Base-by-base conservation (phyloP, 2,113 vertebrate genomes). In the Apeltes quadracus region DNA sequence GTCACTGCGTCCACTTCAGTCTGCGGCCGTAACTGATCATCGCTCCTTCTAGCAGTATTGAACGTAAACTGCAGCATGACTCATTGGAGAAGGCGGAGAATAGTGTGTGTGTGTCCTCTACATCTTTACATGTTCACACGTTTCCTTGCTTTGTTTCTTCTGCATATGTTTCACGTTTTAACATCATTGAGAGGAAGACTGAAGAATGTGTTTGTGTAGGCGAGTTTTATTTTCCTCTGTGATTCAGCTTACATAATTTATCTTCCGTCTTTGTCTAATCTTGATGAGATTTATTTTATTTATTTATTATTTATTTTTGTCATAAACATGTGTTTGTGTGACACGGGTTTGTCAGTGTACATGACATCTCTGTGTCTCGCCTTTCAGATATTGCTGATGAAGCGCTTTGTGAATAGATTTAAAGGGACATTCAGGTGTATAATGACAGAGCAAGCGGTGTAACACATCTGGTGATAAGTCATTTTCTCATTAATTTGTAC, bases 181-280 rank as follows among this genome's bases (percentile, higher is more conserved):
- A 59, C 25, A 63, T 59, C 39, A 46, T 15, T 55, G 18, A 56
- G 34, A 64, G 18, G 46, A 38, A 46, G 43, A 73, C 14, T 77
- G 67, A 54, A 75, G 67, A 54, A 75, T 15, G 15, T 70, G 41
- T 68, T n/a, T 56, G 22, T 75, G 54, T 16, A 15, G 14, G 54
- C 3, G 41, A 14, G 14, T 61, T 64, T 14, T 27, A 23, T 41
- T 23, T 44, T 56, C 53, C 68, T 65, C 59, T 70, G 25, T 50
- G 41, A 10, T 68, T 22, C 20, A 38, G 7, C 39, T 51, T 75
- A 15, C 75, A 56, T 44, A 36, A 41, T 78, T 53, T 34, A 43
- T 34, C n/a, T n/a, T 36, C 23, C 68, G 68, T 55, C 76, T 65
- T 72, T 69, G 77, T 20, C 23, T 48, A 29, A 66, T 78, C 71